These are phyloP conservation scores for Pontoporia blainvillei DNA, from an alignment of 2,113 vertebrate species.

Conservation along the genomic window DNA sequence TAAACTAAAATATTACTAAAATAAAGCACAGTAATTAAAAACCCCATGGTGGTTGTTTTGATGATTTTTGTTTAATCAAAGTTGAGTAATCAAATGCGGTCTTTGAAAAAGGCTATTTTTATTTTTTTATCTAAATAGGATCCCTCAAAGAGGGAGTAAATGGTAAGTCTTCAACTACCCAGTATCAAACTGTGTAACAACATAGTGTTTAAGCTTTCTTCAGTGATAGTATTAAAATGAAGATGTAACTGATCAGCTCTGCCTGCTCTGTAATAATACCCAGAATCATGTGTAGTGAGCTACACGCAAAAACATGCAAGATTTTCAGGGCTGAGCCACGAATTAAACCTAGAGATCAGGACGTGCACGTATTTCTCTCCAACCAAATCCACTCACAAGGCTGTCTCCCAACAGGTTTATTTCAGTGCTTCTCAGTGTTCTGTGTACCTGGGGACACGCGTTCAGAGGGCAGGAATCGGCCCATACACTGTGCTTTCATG, in stretches of 20 bases:
- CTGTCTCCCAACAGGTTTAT: neutral
- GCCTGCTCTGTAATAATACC: neutral
- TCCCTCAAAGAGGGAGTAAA: neutral
- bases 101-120: neutral
- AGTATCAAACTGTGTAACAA: neutral
- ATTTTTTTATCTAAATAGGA: neutral
- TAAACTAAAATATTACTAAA: conserved; percentile 30
- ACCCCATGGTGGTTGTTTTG: neutral
- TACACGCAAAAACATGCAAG: neutral
- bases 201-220: neutral
- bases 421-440: neutral
- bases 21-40: neutral
- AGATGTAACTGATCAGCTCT: neutral
- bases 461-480: neutral
- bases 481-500: neutral
- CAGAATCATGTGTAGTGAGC: neutral
- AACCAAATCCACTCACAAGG: neutral
- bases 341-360: neutral
- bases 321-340: neutral
- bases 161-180: neutral
- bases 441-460: neutral
- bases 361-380: neutral
- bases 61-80: neutral
- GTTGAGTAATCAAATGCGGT: neutral
- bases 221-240: neutral